Evolutionary conservation across 2,113 vertebrate genomes (phyloP), one percentile per base, ranked within the genome.

Genomic region (Platichthys stellatus): DNA sequence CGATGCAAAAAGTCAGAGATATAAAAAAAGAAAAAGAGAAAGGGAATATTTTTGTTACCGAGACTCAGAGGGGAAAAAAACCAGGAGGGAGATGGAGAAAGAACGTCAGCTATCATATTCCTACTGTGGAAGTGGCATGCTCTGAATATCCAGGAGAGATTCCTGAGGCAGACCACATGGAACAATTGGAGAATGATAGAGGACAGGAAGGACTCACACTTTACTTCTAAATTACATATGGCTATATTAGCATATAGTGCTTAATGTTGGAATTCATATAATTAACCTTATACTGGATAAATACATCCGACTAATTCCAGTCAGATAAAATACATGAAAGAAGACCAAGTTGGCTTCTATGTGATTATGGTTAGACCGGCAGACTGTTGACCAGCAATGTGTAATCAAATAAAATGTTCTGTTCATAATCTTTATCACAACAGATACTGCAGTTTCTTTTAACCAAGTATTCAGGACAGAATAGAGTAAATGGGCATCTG

Each of bases 111-210:
- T 84, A 78, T 91, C 76, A 62, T 23, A 74, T 89, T 89, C 76
- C 63, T 60, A 0, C 80, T 80, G 74, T 76, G 78, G 78, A 69
- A 26, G 58, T 49, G 73, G 81, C 69, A 83, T 70, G 70, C 79
- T 82, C 57, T 63, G 73, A 85, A 89, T 76, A 84, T 89, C 59
- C 83, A 79, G 76, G 58, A 89, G 71, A 87, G 57, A 88, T 89
- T 89, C 82, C 73, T 86, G 83, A 83, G 73, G 80, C 66, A 12
- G 63, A 73, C 59, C 86, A 75, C 74, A 81, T 86, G 86, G 78
- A 91, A 81, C 76, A 71, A 82, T 90, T 78, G 43, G n/a, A 86
- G 66, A 53, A 3, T 8, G 70, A 74, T 15, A 10, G 59, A 63
- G 24, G 61, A 56, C 26, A 58, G 66, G 63, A 72, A 51, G 40